Conservation (phyloP, 2,797 vertebrate species). For the Epinephelus awoara region DNA sequence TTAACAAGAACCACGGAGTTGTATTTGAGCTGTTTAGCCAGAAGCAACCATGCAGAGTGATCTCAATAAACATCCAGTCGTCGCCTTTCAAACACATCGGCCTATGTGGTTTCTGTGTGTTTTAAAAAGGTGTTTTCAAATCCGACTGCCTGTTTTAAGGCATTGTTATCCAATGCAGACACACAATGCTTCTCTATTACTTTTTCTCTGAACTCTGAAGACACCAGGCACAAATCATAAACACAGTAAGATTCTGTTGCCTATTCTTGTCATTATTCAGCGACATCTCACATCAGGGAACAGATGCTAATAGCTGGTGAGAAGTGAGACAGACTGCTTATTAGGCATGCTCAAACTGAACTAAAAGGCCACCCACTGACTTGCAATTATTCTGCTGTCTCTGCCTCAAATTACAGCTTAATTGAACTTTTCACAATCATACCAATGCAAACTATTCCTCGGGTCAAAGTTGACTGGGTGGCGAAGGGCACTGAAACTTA, state of each 20-base stretch:
- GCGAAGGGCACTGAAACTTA: conserved; percentile 72
- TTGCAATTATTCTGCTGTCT: conserved; percentile 66
- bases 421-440: conserved; percentile 77
- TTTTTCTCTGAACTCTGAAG: conserved; percentile 27
- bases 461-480: conserved; percentile 76
- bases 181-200: conserved; percentile 27
- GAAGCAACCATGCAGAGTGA: conserved; percentile 28
- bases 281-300: conserved; percentile 64
- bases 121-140: conserved; percentile 1
- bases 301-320: conserved; percentile 60
- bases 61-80: neutral
- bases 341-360: conserved; percentile 64
- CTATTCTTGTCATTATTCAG: conserved; percentile 64
- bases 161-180: conserved; percentile 1
- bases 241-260: conserved; percentile 28
- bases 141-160: neutral
- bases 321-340: conserved; percentile 65
- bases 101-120: neutral
- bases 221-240: conserved; percentile 40
- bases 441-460: conserved; percentile 67
- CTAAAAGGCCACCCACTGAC: conserved; percentile 60
- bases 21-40: conserved; percentile 4
- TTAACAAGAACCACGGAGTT: conserved; percentile 28
- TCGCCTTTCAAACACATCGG: neutral
- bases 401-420: conserved; percentile 71